Conservation (phyloP, 2,888 invertebrate genomes). For the Trissoscelio sp. region DNA sequence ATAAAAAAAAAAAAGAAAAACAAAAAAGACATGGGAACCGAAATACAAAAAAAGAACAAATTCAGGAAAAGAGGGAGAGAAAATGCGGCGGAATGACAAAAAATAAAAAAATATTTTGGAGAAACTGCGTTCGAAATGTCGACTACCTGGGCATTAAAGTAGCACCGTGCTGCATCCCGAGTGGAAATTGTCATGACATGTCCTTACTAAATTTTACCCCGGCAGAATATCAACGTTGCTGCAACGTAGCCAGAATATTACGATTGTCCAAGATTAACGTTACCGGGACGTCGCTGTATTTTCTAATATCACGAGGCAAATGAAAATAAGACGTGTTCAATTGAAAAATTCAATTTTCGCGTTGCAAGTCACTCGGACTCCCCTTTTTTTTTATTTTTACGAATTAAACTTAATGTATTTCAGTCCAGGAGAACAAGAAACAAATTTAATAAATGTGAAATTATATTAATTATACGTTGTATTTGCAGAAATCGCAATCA, state of each 20-base stretch:
- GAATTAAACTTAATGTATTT: slow-evolving; percentile 19
- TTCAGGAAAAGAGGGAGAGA: neutral
- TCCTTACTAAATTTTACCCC: slow-evolving; percentile 59
- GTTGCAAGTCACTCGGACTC: slow-evolving; percentile 5
- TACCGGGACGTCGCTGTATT: slow-evolving; percentile 41
- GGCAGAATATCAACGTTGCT: slow-evolving; percentile 60
- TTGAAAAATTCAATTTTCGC: slow-evolving; percentile 60
- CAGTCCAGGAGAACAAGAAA: neutral
- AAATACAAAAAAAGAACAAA: slow-evolving; percentile 11
- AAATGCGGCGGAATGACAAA: neutral
- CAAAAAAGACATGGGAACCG: neutral
- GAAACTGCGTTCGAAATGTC: slow-evolving; percentile 55
- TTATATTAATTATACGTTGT: slow-evolving; percentile 30
- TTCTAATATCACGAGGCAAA: slow-evolving; percentile 61
- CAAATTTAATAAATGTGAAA: slow-evolving; percentile 14
- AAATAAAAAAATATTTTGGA: slow-evolving; percentile 53
- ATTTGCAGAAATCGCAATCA: slow-evolving; percentile 46
- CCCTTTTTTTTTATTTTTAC: neutral
- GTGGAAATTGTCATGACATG: slow-evolving; percentile 63
- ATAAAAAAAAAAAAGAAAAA: slow-evolving; percentile 4
- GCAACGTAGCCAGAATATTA: slow-evolving; percentile 63
- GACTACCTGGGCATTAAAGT: slow-evolving; percentile 57
- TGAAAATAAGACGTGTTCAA: slow-evolving; percentile 65
- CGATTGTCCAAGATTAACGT: slow-evolving; percentile 65
- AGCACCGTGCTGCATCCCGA: slow-evolving; percentile 48